Evolutionary conservation across 2,888 invertebrate species (phyloP).

Genomic region (Adela reaumurella): DNA sequence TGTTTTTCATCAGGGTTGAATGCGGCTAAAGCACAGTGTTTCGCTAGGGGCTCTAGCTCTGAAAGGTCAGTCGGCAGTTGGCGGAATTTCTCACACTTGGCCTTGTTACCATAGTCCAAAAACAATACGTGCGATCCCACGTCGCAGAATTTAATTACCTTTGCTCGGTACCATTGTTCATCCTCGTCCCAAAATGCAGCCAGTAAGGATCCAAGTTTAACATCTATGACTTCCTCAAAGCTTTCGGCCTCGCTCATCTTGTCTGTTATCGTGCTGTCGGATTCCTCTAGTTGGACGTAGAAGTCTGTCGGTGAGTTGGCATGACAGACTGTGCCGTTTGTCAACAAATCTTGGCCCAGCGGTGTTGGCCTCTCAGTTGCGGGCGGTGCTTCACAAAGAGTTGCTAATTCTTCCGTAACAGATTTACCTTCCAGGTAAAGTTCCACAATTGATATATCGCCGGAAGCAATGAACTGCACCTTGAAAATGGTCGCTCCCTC

Average conservation of each 20-base stretch:
- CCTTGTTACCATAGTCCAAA: constrained; percentile 68
- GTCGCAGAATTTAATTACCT: constrained; percentile 57
- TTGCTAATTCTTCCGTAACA: constrained; percentile 57
- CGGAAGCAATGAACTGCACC: constrained; percentile 63
- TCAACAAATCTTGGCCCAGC: constrained; percentile 35
- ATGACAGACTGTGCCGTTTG: constrained; percentile 64
- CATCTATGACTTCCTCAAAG: constrained; percentile 46
- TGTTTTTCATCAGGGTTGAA: constrained; percentile 38
- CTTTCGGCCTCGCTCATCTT: constrained; percentile 48
- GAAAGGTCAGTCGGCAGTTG: constrained; percentile 59
- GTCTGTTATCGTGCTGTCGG: constrained; percentile 56
- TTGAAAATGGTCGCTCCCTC: constrained; percentile 69
- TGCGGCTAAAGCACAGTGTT: constrained; percentile 59
- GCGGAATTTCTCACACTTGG: constrained; percentile 56
- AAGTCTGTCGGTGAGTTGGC: constrained; percentile 68
- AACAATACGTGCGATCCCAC: constrained; percentile 58
- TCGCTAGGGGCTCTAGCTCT: constrained; percentile 56
- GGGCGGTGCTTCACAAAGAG: constrained; percentile 41
- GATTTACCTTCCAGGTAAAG: constrained; percentile 60
- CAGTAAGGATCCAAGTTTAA: constrained; percentile 59
- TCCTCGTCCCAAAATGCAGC: constrained; percentile 66
- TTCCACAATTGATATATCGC: constrained; percentile 63
- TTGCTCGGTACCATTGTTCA: constrained; percentile 64
- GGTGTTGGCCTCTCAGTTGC: constrained; percentile 35
- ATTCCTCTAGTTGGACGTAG: constrained; percentile 65